Percentiles rank a stretch among this genome's conserved stretches.
Evolutionary conservation across 2,113 vertebrate species (phyloP).

Genomic region (Proterorhinus semilunaris): DNA sequence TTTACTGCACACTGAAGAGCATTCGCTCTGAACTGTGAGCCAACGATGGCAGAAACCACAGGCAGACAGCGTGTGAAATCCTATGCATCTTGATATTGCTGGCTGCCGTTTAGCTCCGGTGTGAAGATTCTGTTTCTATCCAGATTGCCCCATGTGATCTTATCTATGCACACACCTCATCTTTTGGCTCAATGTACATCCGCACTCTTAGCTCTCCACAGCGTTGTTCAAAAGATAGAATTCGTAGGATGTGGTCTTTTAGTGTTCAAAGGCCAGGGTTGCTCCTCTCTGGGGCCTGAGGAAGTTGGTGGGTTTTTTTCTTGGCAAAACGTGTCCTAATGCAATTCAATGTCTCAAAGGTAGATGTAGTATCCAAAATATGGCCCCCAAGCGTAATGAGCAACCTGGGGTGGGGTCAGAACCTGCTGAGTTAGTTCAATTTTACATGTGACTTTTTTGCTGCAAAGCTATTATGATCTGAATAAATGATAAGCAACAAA

Average conservation of each 20-base stretch:
- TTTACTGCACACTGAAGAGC: neutral
- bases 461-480: too few relatives aligned
- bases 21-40: constrained; percentile 29
- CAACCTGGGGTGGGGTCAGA: too few relatives aligned
- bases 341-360: too few relatives aligned
- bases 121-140: constrained; percentile 38
- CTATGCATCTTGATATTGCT: constrained; percentile 33
- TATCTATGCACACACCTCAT: constrained; percentile 37
- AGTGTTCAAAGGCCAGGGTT: constrained; percentile 49
- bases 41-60: constrained; percentile 14
- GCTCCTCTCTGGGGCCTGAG: neutral
- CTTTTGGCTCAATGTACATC: constrained; percentile 47
- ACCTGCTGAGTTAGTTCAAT: too few relatives aligned
- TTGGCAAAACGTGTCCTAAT: too few relatives aligned
- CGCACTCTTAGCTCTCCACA: constrained; percentile 34
- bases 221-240: constrained; percentile 40
- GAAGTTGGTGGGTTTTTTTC: constrained; percentile 20
- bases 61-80: constrained; percentile 23
- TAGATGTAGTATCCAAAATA: too few relatives aligned
- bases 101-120: constrained; percentile 32
- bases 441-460: too few relatives aligned
- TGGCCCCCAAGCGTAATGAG: too few relatives aligned
- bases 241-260: constrained; percentile 32
- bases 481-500: too few relatives aligned
- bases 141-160: constrained; percentile 50